phyloP scores from a whole-genome alignment of 2,113 vertebrate species.

The Chionomys nivalis region DNA sequence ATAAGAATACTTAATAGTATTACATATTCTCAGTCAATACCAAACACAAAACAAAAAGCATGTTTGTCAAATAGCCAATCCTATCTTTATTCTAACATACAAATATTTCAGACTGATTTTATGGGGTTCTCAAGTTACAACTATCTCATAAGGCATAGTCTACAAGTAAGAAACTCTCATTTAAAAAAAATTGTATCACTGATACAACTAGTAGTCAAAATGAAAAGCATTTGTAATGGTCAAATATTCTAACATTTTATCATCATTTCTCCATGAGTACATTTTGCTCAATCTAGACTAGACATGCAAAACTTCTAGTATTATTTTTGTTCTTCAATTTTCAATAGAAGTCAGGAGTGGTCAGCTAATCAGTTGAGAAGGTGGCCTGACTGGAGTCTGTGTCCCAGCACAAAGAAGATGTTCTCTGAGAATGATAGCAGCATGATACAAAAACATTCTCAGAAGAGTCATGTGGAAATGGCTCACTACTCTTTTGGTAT shows the following conservation, averaged over 20 bases:
- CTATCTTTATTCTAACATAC: neutral
- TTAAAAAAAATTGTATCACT: slow-evolving; percentile 2
- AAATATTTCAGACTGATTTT: slow-evolving; percentile 16
- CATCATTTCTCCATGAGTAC: neutral
- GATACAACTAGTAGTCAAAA: neutral
- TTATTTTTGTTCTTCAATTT: neutral
- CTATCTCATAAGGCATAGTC: neutral
- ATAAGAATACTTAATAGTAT: neutral
- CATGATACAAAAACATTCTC: neutral
- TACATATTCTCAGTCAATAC: neutral
- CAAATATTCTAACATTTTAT: neutral
- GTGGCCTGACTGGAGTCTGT: neutral
- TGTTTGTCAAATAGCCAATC: neutral
- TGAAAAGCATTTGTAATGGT: slow-evolving; percentile 30
- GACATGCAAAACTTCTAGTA: neutral
- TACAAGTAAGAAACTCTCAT: neutral
- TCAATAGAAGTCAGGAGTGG: neutral
- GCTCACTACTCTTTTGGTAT: neutral
- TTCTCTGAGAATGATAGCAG: neutral
- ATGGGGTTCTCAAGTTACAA: neutral
- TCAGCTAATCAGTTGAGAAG: neutral
- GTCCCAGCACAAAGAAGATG: neutral
- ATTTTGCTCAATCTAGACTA: neutral
- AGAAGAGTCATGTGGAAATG: neutral
- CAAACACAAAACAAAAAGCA: neutral